Percentiles rank a stretch among this genome's conserved stretches.
phyloP scores from a whole-genome alignment of 1,140 invertebrate genomes.

The Brachionus manjavacas region DNA sequence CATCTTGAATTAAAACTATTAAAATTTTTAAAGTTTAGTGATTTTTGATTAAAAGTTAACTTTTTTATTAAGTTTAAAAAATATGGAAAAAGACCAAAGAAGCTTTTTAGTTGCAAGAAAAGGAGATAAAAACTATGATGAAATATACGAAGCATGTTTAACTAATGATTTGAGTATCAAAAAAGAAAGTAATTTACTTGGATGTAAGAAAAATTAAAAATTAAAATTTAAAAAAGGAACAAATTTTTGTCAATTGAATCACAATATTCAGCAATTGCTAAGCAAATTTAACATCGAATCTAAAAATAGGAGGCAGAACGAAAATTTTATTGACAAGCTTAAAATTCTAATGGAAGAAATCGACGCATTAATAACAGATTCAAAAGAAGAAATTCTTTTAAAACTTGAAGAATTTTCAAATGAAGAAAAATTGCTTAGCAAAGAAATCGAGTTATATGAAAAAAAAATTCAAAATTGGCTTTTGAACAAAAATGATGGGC shows the following conservation, averaged over 20 bases:
- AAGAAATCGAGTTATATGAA: constrained; percentile 52
- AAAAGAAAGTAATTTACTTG: constrained; percentile 2
- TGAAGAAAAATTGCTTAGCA: constrained; percentile 49
- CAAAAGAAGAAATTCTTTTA: constrained; percentile 8
- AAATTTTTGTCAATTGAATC: not conserved
- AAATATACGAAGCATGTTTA: not conserved
- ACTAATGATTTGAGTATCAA: not conserved
- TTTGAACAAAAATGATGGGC: constrained; percentile 43
- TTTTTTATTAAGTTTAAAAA: not conserved
- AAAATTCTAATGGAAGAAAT: constrained; percentile 28
- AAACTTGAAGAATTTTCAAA: constrained; percentile 54
- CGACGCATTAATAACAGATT: not conserved
- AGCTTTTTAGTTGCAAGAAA: not conserved
- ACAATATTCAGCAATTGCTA: not conserved
- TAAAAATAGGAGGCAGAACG: not conserved
- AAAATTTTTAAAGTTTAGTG: too few species aligned
- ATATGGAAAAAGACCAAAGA: constrained; percentile 21
- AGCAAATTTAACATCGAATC: not conserved
- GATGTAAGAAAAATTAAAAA: not conserved
- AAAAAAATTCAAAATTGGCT: constrained; percentile 54
- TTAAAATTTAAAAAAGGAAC: not conserved
- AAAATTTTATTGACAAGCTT: not conserved
- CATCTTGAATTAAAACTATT: too few species aligned
- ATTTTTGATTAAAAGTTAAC: too few species aligned
- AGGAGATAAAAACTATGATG: not conserved